A percentile compares a stretch with the other conserved stretches of the same genome.
phyloP scores from a whole-genome alignment of 2,888 invertebrate genomes.

The Margaritifera margaritifera region DNA sequence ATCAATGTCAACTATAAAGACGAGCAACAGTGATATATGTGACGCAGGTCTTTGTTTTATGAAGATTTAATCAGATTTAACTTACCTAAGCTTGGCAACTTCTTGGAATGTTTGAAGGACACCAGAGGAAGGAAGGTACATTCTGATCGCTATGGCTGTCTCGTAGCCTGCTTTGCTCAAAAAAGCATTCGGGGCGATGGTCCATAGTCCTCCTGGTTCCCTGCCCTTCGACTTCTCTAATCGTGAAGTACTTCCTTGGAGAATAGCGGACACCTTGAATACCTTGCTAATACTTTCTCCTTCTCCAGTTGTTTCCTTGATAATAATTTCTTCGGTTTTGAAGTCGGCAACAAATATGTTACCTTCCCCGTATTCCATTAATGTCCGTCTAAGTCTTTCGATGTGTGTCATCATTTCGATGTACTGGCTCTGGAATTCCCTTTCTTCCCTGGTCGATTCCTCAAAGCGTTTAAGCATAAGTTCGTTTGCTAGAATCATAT shows the following conservation, averaged over 20 bases:
- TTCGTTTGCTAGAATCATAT: constrained; percentile 45
- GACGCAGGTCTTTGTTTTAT: background rate
- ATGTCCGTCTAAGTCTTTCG: constrained; percentile 39
- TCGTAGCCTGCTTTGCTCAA: constrained; percentile 28
- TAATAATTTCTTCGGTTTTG: constrained; percentile 30
- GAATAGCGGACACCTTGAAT: constrained; percentile 37
- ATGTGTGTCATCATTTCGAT: constrained; percentile 42
- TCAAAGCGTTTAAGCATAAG: constrained; percentile 43
- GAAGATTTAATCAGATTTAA: background rate
- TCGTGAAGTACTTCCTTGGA: constrained; percentile 27
- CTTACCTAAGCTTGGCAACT: constrained; percentile 56
- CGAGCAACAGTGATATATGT: too few species aligned
- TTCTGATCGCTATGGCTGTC: constrained; percentile 38
- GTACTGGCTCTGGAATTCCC: constrained; percentile 34
- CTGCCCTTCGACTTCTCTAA: constrained; percentile 8
- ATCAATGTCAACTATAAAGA: too few species aligned
- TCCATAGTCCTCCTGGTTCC: constrained; percentile 46
- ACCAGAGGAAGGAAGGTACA: constrained; percentile 46
- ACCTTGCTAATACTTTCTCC: constrained; percentile 23
- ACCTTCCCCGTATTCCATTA: constrained; percentile 45
- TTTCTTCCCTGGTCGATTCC: constrained; percentile 30
- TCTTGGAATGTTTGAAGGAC: constrained; percentile 44
- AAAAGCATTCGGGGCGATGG: constrained; percentile 36
- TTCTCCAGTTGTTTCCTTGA: constrained; percentile 17
- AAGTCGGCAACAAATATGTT: constrained; percentile 49